Base-by-base conservation (phyloP, 2,113 vertebrate species). In the Leucoraja erinaceus region DNA sequence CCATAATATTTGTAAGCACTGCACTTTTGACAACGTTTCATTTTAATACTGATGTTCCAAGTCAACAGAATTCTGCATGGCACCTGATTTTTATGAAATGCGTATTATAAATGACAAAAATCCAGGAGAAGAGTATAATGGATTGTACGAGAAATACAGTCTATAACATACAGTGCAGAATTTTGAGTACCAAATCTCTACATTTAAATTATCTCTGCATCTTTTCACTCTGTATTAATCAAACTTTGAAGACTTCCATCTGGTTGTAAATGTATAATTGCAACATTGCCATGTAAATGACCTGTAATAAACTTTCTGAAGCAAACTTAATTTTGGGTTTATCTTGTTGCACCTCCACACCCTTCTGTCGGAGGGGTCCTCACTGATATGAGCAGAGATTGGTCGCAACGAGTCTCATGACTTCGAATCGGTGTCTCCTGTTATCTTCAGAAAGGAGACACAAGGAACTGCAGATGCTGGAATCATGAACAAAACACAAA, bases 271-370 rank as follows among this genome's bases (percentile, higher is more conserved):
- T 81, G 33, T 81, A 54, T 38, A 81, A 84, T 56, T 59, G 25
- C 9, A 84, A 84, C 63, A 31, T 38, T 38, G 25, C 22, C 20
- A 20, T 91, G 38, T 91, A 74, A 91, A 91, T 91, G 66, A 38
- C 38, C 66, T 91, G 68, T 72, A 91, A 91, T 91, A 91, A 91
- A 91, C 90, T 91, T 91, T 54, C 66, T 91, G 63, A 91, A 91
- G 68, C 90, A 74, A 91, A 91, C 28, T 63, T 88, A 61, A 88
- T 20, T 14, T 63, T 33, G 59, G 31, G 59, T 88, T 66, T 88
- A 8, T 63, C 54, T 88, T 88, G 6, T 31, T 63, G 5, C 54
- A 61, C 54, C 54, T 14, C 9, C 38, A 47, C 38, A 47, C 38
- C 38, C 38, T 47, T 47, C 38, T 47, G 38, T 47, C 3, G 38